Percentiles rank a stretch among this genome's conserved stretches.
Conservation (phyloP, 2,797 vertebrate species). For the Malacoraja senta region DNA sequence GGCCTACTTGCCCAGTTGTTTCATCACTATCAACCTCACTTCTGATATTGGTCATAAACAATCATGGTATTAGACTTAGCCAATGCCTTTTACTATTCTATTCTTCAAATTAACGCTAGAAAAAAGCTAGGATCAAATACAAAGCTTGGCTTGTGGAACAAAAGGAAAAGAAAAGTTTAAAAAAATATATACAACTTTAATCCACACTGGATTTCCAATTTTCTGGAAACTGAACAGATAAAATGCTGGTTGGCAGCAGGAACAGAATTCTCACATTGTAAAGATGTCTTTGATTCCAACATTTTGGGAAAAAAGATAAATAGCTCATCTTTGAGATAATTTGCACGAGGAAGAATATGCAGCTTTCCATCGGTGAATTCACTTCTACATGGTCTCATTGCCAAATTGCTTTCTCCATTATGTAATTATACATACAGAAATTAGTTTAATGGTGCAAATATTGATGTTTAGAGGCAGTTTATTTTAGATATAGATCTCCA, state of each 20-base stretch:
- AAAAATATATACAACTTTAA: too few relatives aligned
- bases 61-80: neutral
- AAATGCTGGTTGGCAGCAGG: neutral
- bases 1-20: too few relatives aligned
- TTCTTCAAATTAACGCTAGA: neutral
- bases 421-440: neutral
- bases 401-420: neutral
- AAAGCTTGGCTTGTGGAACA: too few relatives aligned
- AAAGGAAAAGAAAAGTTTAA: too few relatives aligned
- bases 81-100: neutral
- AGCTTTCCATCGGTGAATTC: neutral
- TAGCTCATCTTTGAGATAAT: neutral
- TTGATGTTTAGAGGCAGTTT: too few relatives aligned
- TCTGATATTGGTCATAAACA: neutral
- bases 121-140: too few relatives aligned
- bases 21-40: too few relatives aligned
- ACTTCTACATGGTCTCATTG: neutral
- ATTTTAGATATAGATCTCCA: too few relatives aligned
- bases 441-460: neutral
- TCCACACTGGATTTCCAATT: neutral
- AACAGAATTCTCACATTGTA: neutral
- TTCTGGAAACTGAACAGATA: neutral
- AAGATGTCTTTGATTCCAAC: neutral
- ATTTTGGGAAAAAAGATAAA: neutral
- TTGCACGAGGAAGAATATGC: neutral